Conservation (phyloP, 92 coral and sea anemone species). For the Parazoanthus swiftii region DNA sequence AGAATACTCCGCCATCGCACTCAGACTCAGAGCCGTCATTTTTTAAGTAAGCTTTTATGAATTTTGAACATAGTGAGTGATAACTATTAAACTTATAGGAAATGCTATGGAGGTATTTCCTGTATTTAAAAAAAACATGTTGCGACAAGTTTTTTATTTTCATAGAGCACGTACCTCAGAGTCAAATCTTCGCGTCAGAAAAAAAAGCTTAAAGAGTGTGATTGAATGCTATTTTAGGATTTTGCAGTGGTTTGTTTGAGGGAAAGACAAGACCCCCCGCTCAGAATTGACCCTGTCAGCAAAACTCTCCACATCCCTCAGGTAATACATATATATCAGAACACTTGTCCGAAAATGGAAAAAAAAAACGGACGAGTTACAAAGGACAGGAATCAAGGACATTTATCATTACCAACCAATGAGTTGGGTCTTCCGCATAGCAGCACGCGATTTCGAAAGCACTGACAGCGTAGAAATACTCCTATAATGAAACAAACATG, state of each 20-base stretch:
- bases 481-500: too few species aligned
- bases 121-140: background rate
- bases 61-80: background rate
- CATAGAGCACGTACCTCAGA: background rate
- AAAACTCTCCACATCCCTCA: background rate
- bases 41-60: background rate
- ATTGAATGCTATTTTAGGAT: background rate
- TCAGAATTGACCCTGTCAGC: background rate
- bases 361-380: background rate
- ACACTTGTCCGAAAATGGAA: background rate
- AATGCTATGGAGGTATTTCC: background rate
- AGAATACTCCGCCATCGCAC: background rate
- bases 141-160: background rate
- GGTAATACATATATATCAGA: background rate
- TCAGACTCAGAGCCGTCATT: background rate
- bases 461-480: background rate
- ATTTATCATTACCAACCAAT: background rate
- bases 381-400: background rate
- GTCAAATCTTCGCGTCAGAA: background rate
- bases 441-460: background rate
- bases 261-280: background rate
- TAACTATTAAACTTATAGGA: background rate
- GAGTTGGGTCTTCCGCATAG: background rate
- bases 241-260: background rate
- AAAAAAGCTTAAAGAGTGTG: too few species aligned